Base-by-base conservation (phyloP, 2,113 vertebrate species). In the Merops nubicus region DNA sequence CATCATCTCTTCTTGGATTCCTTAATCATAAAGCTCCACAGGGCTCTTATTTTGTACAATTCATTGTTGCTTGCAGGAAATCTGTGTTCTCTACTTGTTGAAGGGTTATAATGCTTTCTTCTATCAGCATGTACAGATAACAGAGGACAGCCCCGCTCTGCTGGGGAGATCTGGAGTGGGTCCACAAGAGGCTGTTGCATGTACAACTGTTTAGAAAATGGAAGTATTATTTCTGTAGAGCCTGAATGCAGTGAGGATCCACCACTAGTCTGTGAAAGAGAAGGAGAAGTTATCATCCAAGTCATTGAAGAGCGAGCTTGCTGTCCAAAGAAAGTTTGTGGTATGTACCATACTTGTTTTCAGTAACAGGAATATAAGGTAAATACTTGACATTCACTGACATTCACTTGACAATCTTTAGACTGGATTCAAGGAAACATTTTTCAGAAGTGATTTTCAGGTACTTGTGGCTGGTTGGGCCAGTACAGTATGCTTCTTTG, bases 161-260 rank as follows among this genome's bases (percentile, higher is more conserved):
- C 98, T 25, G 99, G 98, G 25, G 99, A 99, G 94, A 93, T 98
- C 93, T 99, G 99, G 99, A 99, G 99, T 89, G 98, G 98, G 50
- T 99, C 99, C 18, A 20, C 90, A 45, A 98, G 98, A n/a, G 96
- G 99, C 74, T 99, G 99, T 53, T 99, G 99, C 74, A 98, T 99
- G 77, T 99, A 99, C 76, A 96, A 91, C 54, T 99, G 99, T 85
- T 93, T 99, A 96, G 99, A 98, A 96, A 99, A 99, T 79, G 99
- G 99, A 91, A 99, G 98, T n/a, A 97, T 99, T 88, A 96, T 99
- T 90, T 97, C 99, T 19, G 89, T 99, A 59, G 99, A 99, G 75
- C 98, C 99, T 26, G 98, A 99, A 53, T 99, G 99, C 91, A 96
- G 80, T 23, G 86, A 98, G n/a, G 97, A 98, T 53, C 96, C 98